phyloP scores from a whole-genome alignment of 2,888 invertebrate species.

The Acanthococcus lagerstroemiae region DNA sequence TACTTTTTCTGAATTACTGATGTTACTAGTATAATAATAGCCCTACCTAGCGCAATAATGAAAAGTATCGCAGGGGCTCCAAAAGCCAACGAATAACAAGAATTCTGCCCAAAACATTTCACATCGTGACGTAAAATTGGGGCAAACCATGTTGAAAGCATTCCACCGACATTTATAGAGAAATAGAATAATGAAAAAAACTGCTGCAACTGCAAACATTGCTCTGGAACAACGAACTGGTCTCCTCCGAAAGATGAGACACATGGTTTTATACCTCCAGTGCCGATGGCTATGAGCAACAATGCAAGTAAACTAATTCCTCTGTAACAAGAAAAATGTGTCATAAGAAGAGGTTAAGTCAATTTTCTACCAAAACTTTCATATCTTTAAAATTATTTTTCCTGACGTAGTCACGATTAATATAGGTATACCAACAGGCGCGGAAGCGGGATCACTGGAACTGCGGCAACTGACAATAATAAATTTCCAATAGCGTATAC shows the following conservation, averaged over 20 bases:
- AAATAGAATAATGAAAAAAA: slow-evolving; percentile 74
- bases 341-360: background rate
- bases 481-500: slow-evolving; percentile 48
- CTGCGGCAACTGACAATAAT: slow-evolving; percentile 36
- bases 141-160: slow-evolving; percentile 62
- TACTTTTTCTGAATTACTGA: background rate
- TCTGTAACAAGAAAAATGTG: slow-evolving; percentile 9
- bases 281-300: slow-evolving; percentile 59
- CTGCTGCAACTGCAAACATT: slow-evolving; percentile 53
- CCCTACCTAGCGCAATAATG: slow-evolving; percentile 48
- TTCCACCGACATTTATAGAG: slow-evolving; percentile 53
- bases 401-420: background rate
- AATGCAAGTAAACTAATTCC: slow-evolving; percentile 48
- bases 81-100: slow-evolving; percentile 62
- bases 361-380: background rate
- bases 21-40: background rate
- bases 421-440: background rate
- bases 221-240: slow-evolving; percentile 56
- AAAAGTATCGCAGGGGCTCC: slow-evolving; percentile 60
- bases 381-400: background rate
- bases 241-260: slow-evolving; percentile 74
- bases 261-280: slow-evolving; percentile 75
- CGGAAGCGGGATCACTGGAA: slow-evolving; percentile 20
- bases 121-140: slow-evolving; percentile 58
- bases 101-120: slow-evolving; percentile 54